Evolutionary conservation across 2,113 vertebrate species (phyloP).

Genomic region (Upupa epops): DNA sequence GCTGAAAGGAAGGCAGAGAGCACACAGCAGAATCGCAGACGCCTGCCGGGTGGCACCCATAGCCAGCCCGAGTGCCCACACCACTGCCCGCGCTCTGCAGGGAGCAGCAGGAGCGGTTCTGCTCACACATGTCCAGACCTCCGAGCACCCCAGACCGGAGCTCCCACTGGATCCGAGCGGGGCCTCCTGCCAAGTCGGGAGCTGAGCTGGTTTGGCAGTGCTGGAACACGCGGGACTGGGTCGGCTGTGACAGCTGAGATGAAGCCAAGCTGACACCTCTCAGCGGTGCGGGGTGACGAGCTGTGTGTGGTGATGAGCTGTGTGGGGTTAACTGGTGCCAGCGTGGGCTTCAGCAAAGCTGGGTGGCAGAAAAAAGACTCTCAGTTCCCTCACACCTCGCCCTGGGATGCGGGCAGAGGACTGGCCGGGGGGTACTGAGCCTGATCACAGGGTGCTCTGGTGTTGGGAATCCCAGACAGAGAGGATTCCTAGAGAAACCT

Average conservation of each 20-base stretch:
- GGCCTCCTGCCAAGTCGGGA: not conserved
- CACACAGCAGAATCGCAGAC: not conserved
- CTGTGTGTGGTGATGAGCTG: too few relatives aligned
- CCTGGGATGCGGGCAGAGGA: not conserved
- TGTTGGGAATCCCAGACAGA: not conserved
- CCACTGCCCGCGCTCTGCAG: too few relatives aligned
- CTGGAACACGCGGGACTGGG: not conserved
- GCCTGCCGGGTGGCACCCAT: not conserved
- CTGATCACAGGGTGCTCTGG: not conserved
- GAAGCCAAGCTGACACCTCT: not conserved
- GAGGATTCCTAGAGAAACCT: not conserved
- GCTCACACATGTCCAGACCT: not conserved
- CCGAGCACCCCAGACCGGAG: not conserved
- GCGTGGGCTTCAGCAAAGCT: not conserved
- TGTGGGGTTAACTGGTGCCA: not conserved
- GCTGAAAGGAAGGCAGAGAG: not conserved
- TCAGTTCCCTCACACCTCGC: not conserved
- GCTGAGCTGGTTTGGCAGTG: not conserved
- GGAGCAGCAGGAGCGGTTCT: not conserved
- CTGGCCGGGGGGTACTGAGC: not conserved
- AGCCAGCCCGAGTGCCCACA: not conserved
- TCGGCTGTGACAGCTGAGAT: not conserved
- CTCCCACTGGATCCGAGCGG: not conserved
- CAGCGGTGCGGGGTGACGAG: too few relatives aligned
- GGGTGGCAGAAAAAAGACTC: not conserved